Percentiles rank a stretch among this genome's conserved stretches.
phyloP scores from a whole-genome alignment of 2,797 vertebrate species.

The Corythornis leucogaster region DNA sequence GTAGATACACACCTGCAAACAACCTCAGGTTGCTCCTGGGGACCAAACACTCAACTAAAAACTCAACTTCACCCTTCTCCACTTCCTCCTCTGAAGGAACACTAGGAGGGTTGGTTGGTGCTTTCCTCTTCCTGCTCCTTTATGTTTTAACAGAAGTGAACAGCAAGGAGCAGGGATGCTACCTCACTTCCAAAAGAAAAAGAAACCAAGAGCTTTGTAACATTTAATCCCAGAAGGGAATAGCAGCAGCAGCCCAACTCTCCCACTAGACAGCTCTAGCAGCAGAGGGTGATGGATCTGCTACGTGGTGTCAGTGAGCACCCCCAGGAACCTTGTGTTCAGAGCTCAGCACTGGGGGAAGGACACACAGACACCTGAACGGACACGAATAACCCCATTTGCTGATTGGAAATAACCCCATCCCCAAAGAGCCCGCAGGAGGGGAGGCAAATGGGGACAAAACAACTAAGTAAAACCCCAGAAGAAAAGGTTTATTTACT shows the following conservation, averaged over 20 bases:
- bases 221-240: not conserved
- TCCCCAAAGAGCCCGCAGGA: not conserved
- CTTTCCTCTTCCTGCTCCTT: not conserved
- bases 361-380: not conserved
- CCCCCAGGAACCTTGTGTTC: not conserved
- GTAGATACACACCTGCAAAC: not conserved
- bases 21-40: not conserved
- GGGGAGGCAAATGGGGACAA: not conserved
- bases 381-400: not conserved
- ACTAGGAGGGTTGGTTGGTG: not conserved
- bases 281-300: not conserved
- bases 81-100: not conserved
- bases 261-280: not conserved
- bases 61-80: not conserved
- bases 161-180: not conserved
- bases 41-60: not conserved
- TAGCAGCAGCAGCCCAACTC: accelerated
- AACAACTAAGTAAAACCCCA: not conserved
- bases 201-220: not conserved
- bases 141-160: accelerated
- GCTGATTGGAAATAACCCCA: not conserved
- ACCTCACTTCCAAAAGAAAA: not conserved
- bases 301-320: not conserved
- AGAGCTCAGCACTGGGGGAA: not conserved
- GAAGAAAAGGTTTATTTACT: conserved; percentile 82